Evolutionary conservation across 1,140 invertebrate species (phyloP).

Genomic region (Archivesica marissinica): DNA sequence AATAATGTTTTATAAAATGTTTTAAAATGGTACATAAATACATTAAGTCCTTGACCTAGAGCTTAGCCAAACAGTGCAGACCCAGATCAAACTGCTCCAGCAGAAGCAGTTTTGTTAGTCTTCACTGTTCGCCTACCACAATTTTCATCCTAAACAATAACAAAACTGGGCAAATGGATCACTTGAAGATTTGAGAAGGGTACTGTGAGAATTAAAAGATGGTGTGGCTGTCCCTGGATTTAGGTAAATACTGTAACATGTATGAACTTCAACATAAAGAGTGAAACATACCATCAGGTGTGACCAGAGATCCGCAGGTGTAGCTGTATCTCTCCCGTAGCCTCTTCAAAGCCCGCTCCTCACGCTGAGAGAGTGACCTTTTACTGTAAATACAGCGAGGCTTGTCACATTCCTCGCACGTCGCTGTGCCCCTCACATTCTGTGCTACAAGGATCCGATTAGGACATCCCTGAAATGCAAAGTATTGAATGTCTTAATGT

Average conservation of each 20-base stretch:
- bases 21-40: not conserved
- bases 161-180: not conserved
- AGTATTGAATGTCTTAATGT: not conserved
- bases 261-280: no score
- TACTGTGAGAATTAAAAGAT: no score
- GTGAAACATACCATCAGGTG: conserved; percentile 55
- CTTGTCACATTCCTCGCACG: conserved; percentile 51
- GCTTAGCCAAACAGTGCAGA: no score
- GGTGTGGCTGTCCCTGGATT: no score
- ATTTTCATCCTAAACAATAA: not conserved
- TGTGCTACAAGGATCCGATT: conserved; percentile 6
- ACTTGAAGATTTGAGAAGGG: not conserved
- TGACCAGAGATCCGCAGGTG: conserved; percentile 61
- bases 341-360: conserved; percentile 15
- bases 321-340: conserved; percentile 55
- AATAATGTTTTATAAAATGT: not conserved
- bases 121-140: no score
- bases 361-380: conserved; percentile 36
- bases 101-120: no score
- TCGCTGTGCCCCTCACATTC: conserved; percentile 41
- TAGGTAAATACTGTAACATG: no score
- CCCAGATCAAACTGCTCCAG: no score
- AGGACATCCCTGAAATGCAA: conserved; percentile 38
- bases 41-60: not conserved
- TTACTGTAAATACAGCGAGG: conserved; percentile 59